Base-by-base conservation (phyloP, 2,888 invertebrate species). In the Drosophila atroscutellata region DNA sequence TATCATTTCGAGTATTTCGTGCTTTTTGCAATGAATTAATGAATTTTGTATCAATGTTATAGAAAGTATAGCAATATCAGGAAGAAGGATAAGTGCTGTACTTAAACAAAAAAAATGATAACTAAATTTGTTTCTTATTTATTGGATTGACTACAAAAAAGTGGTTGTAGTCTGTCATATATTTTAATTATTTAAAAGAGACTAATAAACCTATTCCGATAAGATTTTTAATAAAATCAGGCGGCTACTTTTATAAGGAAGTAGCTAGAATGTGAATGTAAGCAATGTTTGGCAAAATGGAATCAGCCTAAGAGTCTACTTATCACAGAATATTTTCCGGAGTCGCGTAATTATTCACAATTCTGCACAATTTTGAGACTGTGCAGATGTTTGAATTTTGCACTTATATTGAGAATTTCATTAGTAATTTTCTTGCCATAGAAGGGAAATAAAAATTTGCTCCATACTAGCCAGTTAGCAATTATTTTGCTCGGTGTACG, bases 181-280 rank as follows among this genome's bases (percentile, higher is more conserved):
- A 42, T 20, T 42, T 20, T 13, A 11, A 20, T 20, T 42, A 20
- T 20, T 42, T 13, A 3, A 11, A 6, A 42, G 3, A 42, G 3
- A 20, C 6, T 42, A 20, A 20, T 6, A 0, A 42, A 20, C 6
- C 13, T 42, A 13, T 20, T 2, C n/a, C 9, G n/a, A 39, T 9
- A 39, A 39, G 9, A n/a, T 18, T 37, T 36, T 18, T 36, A 18
- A 18, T 3, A 37, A 18, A 7, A 36, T 11, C n/a, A 11, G 2
- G 2, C 5, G 1, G 6, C 1, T n/a, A 6, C 1, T 3, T 11
- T 5, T 20, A 11, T 9, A n/a, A 9, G 4, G 4, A 2, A 37
- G 2, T 18, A 2, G 18, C 18, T 11, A 3, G 11, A 20, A 6
- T 42, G 11, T 34, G 34, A 34, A 4, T 13, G 34, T 13, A 34